Evolutionary conservation across 2,888 invertebrate species (phyloP).

Genomic region (Agriotes lineatus): DNA sequence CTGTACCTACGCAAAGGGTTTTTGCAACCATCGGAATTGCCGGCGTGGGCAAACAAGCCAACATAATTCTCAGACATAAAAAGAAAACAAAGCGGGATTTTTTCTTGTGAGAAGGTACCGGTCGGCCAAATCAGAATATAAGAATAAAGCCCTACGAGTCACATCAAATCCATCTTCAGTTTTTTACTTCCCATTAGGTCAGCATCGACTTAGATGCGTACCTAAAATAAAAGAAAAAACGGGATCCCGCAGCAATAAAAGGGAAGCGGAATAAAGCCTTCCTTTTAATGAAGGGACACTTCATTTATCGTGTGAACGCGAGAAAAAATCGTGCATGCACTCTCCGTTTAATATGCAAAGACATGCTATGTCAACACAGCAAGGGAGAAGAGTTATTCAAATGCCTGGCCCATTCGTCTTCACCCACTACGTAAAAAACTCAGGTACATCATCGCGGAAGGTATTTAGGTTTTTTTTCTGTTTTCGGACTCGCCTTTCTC

Average conservation of each 20-base stretch:
- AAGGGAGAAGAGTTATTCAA: conserved; percentile 48
- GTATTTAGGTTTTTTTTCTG: conserved; percentile 57
- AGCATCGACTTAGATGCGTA: conserved; percentile 24
- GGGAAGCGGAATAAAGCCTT: conserved; percentile 29
- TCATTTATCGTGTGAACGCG: conserved; percentile 63
- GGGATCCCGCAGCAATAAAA: conserved; percentile 28
- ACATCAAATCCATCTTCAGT: conserved; percentile 26
- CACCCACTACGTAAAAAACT: conserved; percentile 63
- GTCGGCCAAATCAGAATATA: conserved; percentile 4
- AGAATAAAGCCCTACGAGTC: conserved; percentile 27
- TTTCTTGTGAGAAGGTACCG: conserved; percentile 11
- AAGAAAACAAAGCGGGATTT: conserved; percentile 6
- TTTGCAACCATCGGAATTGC: too few species aligned
- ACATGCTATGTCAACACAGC: conserved; percentile 66
- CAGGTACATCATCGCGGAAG: conserved; percentile 60
- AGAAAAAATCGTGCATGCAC: conserved; percentile 60
- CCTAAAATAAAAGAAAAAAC: conserved; percentile 33
- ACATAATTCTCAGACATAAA: conserved; percentile 32
- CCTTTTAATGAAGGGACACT: conserved; percentile 49
- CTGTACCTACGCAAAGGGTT: too few species aligned
- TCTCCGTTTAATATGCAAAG: conserved; percentile 65
- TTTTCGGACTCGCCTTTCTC: conserved; percentile 61
- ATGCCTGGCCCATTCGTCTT: conserved; percentile 43
- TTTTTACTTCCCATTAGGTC: conserved; percentile 25
- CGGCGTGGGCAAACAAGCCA: conserved; percentile 5